A percentile compares a stretch with the other conserved stretches of the same genome.
Evolutionary conservation across 2,797 vertebrate species (phyloP).

Genomic region (Intellagama lesueurii): DNA sequence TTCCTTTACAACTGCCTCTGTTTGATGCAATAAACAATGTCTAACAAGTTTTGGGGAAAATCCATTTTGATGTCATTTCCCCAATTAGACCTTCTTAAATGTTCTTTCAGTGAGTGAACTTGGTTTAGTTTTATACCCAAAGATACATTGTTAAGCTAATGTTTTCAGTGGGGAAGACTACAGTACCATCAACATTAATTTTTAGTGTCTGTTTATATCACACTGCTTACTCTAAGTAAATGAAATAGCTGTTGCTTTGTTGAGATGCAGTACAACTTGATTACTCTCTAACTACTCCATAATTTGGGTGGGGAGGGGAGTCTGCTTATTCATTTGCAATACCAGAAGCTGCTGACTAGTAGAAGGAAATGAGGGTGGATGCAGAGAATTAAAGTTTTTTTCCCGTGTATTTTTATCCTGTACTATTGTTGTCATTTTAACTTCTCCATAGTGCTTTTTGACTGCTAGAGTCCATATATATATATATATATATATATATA

Average conservation of each 20-base stretch:
- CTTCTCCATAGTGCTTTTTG: no score
- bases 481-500: no score
- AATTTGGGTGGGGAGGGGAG: constrained; percentile 59
- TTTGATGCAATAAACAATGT: constrained; percentile 71
- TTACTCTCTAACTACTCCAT: constrained; percentile 41
- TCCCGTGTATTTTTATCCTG: no score
- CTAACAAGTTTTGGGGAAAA: constrained; percentile 71
- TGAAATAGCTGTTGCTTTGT: constrained; percentile 56
- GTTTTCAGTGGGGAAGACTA: constrained; percentile 50
- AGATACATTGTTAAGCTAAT: constrained; percentile 58
- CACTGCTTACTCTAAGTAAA: constrained; percentile 55
- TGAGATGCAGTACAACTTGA: constrained; percentile 50
- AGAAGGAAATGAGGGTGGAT: not conserved
- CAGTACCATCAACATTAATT: constrained; percentile 55
- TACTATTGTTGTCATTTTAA: no score
- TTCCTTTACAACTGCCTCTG: constrained; percentile 64
- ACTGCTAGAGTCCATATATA: no score
- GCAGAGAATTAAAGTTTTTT: not conserved
- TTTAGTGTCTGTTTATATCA: constrained; percentile 47
- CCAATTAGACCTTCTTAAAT: constrained; percentile 73
- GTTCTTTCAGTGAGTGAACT: constrained; percentile 59
- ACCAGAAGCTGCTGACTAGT: constrained; percentile 49
- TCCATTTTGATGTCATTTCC: constrained; percentile 71
- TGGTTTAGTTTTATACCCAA: constrained; percentile 61
- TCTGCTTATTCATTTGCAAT: constrained; percentile 48